phyloP scores from a whole-genome alignment of 1,140 invertebrate species.

The Philotrypesis tridentata region DNA sequence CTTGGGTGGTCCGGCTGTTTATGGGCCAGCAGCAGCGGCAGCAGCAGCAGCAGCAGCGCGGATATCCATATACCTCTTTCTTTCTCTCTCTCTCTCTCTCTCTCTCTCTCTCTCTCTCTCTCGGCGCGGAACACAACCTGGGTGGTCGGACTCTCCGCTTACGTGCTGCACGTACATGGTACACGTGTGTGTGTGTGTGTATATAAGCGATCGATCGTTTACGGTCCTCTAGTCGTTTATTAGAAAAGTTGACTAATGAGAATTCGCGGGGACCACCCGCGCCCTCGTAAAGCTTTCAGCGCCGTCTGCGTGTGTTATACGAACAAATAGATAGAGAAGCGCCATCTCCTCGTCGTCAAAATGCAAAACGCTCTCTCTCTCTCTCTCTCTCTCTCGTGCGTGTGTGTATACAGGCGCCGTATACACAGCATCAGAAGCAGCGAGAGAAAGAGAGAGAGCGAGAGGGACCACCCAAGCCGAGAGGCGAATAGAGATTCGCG shows the following conservation, averaged over 20 bases:
- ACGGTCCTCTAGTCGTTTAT: not conserved
- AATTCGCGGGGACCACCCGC: conserved; percentile 61
- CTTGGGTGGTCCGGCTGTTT: conserved; percentile 73
- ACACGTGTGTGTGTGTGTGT: not conserved
- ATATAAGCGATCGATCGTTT: not conserved
- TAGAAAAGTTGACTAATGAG: conserved; percentile 29
- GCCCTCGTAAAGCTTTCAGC: conserved; percentile 49
- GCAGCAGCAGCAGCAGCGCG: conserved; percentile 56
- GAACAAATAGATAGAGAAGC: conserved; percentile 34
- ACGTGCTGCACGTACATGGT: conserved; percentile 3
- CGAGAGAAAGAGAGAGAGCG: conserved; percentile 53
- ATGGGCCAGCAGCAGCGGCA: conserved; percentile 61
- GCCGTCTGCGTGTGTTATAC: not conserved
- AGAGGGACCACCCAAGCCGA: conserved; percentile 70
- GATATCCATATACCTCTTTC: conserved; percentile 49
- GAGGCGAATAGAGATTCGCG: conserved; percentile 67
- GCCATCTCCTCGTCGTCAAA: conserved; percentile 32
- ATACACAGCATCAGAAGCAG: conserved; percentile 42
- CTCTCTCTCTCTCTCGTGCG: not conserved
- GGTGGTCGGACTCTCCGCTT: conserved; percentile 57
- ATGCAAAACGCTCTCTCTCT: conserved; percentile 30
- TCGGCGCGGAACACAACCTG: conserved; percentile 58
- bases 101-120: conserved; percentile 26
- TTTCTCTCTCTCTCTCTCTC: conserved; percentile 23
- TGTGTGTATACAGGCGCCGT: not conserved